Conservation (phyloP, 2,888 invertebrate species). For the Blera fallax region DNA sequence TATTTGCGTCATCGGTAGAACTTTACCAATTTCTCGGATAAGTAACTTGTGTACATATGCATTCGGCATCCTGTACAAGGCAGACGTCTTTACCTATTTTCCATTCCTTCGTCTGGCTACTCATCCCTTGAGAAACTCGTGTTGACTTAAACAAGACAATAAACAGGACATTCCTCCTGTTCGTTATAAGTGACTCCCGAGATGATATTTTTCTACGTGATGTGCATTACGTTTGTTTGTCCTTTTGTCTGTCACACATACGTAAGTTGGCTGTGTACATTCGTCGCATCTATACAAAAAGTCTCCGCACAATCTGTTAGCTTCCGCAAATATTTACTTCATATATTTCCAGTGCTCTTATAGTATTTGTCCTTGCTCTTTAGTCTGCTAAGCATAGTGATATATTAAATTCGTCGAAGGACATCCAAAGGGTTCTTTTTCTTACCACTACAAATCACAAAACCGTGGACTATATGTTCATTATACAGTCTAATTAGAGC, state of each 20-base stretch:
- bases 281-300: constrained; percentile 14
- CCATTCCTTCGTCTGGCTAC: neutral
- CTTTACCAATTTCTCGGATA: too few species aligned
- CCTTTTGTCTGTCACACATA: constrained; percentile 42
- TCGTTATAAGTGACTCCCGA: constrained; percentile 40
- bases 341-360: constrained; percentile 36
- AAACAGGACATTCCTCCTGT: constrained; percentile 52
- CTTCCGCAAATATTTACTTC: constrained; percentile 57
- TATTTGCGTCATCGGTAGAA: too few species aligned
- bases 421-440: too few species aligned
- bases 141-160: constrained; percentile 52
- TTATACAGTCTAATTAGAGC: neutral
- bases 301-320: constrained; percentile 46
- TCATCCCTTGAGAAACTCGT: constrained; percentile 8
- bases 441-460: neutral
- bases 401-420: constrained; percentile 6
- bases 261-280: neutral
- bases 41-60: too few species aligned
- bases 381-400: constrained; percentile 24
- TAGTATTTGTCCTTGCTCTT: constrained; percentile 28
- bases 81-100: constrained; percentile 9
- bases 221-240: constrained; percentile 51
- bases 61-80: too few species aligned
- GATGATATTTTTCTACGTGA: constrained; percentile 42
- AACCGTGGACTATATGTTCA: too few species aligned